Base-by-base conservation (phyloP, 1,140 invertebrate species). In the Drosophila auraria region DNA sequence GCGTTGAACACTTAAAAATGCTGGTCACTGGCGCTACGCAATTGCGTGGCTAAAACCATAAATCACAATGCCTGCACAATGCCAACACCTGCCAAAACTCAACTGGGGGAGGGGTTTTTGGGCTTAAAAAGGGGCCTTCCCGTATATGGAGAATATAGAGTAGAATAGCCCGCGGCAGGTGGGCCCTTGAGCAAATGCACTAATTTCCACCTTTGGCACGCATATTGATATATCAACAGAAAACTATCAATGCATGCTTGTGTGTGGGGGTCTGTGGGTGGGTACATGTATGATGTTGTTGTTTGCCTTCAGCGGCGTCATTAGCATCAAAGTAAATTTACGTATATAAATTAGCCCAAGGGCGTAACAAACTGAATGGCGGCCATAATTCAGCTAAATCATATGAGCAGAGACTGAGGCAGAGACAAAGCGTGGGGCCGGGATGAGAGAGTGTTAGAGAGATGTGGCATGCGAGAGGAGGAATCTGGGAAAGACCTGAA, bases 311-410 rank as follows among this genome's bases (percentile, higher is more conserved):
- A 59, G 75, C 62, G 51, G 53, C 82, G 68, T 84, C 82, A 83
- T 83, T 84, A 83, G 77, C 81, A 83, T 83, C 81, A 84, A 83
- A 79, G 64, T 80, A 83, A 79, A 83, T 82, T 83, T 83, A 76
- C 61, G 81, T 66, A 77, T 83, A 80, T 83, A 80, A 79, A 84
- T 83, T 84, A 62, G 51, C 63, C 68, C 49, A 61, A 73, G 56
- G 70, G 45, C 68, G 47, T 53, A 73, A 72, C 68, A 38, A 61
- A 51, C 54, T 60, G 53, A 73, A 72, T 73, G 70, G 54, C 30
- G 68, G 47, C 47, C 68, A 73, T 73, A 73, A 73, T 73, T 73
- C 70, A 73, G 56, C 45, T 30, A 61, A 73, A 73, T 73, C 68
- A 73, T 73, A 72, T 27, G 54, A 72, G 51, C 65, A 49, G 15